Base-by-base conservation (phyloP, 2,888 invertebrate species). In the Exocentrus adspersus region DNA sequence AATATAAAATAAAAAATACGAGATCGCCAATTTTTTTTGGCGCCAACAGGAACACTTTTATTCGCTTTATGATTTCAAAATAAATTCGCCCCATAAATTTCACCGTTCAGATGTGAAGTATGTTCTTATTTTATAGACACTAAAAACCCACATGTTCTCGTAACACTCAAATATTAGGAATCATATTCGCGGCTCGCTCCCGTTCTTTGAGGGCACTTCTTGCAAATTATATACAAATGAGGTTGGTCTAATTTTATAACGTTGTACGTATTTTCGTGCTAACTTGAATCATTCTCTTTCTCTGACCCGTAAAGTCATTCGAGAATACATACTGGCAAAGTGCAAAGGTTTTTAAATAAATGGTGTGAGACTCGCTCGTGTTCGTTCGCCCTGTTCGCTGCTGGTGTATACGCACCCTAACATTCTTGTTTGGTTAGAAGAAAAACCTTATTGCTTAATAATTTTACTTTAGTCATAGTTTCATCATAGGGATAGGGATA, bases 51-150 rank as follows among this genome's bases (percentile, higher is more conserved):
- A 42, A 42, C 14, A 53, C 42, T 53, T 53, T 53, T 53, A 21
- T 53, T 53, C 53, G 41, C 42, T 42, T 42, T 53, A 24, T 41
- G 53, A 53, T 53, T 51, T 53, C 42, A 42, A 53, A 53, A 53
- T 53, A 53, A 53, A 53, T 53, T 53, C 24, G 30, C 14, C 21
- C 41, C 53, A 53, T 53, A 53, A 53, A 53, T 53, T 53, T 14
- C 20, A 21, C 41, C 41, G 53, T 42, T 42, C 53, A 42, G 41
- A 19, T 37, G 51, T 32, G 32, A 53, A 12, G 53, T 42, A 53
- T n/a, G n/a, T 53, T 53, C 53, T 53, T 53, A 53, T 53, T 53
- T 53, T 53, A 53, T 53, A 53, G 53, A 42, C 32, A 53, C 53
- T 53, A 53, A 53, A 53, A 53, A 42, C 53, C 42, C 37, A 53